phyloP scores from a whole-genome alignment of 2,113 vertebrate species.

The Lepisosteus osseus region DNA sequence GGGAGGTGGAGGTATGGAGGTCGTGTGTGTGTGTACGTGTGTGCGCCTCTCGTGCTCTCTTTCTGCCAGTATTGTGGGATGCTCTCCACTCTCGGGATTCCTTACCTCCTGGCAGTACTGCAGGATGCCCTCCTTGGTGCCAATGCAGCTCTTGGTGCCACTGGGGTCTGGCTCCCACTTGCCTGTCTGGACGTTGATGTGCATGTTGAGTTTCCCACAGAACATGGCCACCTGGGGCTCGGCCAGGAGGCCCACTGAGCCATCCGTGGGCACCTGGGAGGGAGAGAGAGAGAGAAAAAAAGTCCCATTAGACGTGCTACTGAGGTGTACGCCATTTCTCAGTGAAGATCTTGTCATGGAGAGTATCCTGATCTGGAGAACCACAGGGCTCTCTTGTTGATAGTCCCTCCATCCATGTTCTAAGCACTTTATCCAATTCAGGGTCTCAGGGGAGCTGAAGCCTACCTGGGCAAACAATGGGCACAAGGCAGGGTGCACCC shows the following conservation, averaged over 20 bases:
- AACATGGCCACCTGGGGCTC: slow-evolving; percentile 98
- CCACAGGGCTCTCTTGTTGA: too few relatives aligned
- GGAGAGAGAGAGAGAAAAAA: background rate
- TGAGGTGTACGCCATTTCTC: too few relatives aligned
- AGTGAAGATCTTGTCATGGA: too few relatives aligned
- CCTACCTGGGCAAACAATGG: too few relatives aligned
- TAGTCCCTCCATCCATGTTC: too few relatives aligned
- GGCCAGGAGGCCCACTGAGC: slow-evolving; percentile 83
- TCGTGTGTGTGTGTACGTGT: background rate
- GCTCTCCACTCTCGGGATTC: too few relatives aligned
- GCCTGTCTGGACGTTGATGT: slow-evolving; percentile 92
- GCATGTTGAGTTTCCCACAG: slow-evolving; percentile 95
- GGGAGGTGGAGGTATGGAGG: background rate
- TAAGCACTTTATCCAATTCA: too few relatives aligned
- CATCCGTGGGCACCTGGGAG: slow-evolving; percentile 85
- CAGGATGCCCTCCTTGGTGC: slow-evolving; percentile 92
- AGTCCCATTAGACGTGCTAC: too few relatives aligned
- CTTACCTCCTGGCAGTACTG: slow-evolving; percentile 95
- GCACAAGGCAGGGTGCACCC: too few relatives aligned
- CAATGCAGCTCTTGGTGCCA: slow-evolving; percentile 84
- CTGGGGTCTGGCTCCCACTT: slow-evolving; percentile 92
- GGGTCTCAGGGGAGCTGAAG: too few relatives aligned
- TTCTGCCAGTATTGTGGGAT: background rate
- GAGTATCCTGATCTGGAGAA: too few relatives aligned
- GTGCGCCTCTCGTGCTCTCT: background rate